phyloP scores from a whole-genome alignment of 1,140 invertebrate species.

The Micrasema longulum region DNA sequence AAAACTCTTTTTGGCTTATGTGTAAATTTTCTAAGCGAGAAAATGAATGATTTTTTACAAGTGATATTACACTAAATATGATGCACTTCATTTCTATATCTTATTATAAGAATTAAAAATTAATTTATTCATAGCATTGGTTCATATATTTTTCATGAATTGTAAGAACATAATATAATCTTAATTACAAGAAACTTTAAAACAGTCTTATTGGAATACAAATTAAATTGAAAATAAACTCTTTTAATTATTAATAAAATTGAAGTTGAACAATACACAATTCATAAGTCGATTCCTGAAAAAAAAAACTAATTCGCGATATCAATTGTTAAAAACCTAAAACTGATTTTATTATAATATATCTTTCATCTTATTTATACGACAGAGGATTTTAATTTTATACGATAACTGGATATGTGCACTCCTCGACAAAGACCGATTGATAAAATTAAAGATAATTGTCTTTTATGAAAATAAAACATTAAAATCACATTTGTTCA shows the following conservation, averaged over 20 bases:
- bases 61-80: too few relatives aligned
- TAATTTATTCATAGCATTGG: slow-evolving; percentile 45
- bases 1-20: slow-evolving; percentile 35
- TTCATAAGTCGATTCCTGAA: not conserved
- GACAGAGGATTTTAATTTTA: slow-evolving; percentile 2
- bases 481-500: too few relatives aligned
- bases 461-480: too few relatives aligned
- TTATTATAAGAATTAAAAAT: too few relatives aligned
- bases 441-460: not conserved
- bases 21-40: slow-evolving; percentile 9
- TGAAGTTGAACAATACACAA: not conserved
- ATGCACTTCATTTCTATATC: too few relatives aligned
- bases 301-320: not conserved
- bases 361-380: too few relatives aligned
- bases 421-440: not conserved
- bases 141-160: slow-evolving; percentile 22
- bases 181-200: slow-evolving; percentile 10
- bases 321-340: too few relatives aligned
- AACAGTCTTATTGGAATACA: slow-evolving; percentile 39
- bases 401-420: slow-evolving; percentile 16
- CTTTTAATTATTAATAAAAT: too few relatives aligned
- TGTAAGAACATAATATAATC: slow-evolving; percentile 8
- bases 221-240: slow-evolving; percentile 20
- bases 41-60: slow-evolving; percentile 20
- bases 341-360: too few relatives aligned